Percentiles rank a stretch among this genome's conserved stretches.
Evolutionary conservation across 2,113 vertebrate species (phyloP).

Genomic region (Oncorhynchus clarkii): DNA sequence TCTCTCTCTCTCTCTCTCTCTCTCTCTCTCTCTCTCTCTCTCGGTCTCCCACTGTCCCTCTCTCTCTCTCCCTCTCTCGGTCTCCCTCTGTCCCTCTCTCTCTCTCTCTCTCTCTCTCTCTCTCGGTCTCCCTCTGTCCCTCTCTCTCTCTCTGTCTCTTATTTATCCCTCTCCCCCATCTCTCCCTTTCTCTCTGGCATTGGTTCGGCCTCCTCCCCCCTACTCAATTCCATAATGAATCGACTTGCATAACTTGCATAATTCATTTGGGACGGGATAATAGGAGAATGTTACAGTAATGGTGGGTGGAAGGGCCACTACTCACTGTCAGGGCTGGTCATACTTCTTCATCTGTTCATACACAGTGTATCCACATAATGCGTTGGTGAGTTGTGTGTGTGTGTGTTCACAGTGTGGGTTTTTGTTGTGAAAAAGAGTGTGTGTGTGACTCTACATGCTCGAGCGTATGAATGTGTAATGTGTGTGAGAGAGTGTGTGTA

Average conservation of each 20-base stretch:
- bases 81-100: background rate
- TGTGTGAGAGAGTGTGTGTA: background rate
- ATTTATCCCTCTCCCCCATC: background rate
- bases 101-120: too few species aligned
- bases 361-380: background rate
- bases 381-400: background rate
- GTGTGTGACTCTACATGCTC: background rate
- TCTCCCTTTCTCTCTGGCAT: background rate
- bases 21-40: background rate
- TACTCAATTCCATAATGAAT: constrained; percentile 20
- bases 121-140: background rate
- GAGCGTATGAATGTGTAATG: background rate
- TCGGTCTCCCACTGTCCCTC: background rate
- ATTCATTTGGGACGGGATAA: constrained; percentile 10
- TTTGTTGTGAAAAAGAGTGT: too few species aligned
- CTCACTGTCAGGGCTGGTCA: constrained; percentile 1
- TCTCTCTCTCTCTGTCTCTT: background rate
- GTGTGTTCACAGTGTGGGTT: background rate
- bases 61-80: background rate
- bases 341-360: too few species aligned
- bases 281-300: background rate
- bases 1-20: background rate
- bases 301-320: background rate
- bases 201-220: background rate
- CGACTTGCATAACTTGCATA: constrained; percentile 12